phyloP scores from a whole-genome alignment of 2,888 invertebrate genomes.

The Gnatocerus cornutus region DNA sequence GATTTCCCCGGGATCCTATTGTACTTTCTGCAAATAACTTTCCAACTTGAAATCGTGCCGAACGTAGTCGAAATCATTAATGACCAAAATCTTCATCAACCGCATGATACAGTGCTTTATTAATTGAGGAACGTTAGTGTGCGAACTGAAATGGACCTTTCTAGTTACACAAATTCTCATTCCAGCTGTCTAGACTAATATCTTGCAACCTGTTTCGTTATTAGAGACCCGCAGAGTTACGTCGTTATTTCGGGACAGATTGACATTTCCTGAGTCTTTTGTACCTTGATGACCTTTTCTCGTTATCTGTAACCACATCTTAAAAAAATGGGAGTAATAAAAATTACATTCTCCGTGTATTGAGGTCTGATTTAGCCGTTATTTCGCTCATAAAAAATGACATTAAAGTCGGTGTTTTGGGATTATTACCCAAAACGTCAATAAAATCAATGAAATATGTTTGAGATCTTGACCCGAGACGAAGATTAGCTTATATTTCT shows the following conservation, averaged over 20 bases:
- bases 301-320: constrained; percentile 15
- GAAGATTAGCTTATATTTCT: background rate
- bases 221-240: constrained; percentile 12
- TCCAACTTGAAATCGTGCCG: constrained; percentile 20
- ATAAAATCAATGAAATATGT: constrained; percentile 9
- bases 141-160: constrained; percentile 22
- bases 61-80: constrained; percentile 18
- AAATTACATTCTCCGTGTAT: constrained; percentile 10
- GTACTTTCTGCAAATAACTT: constrained; percentile 21
- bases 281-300: constrained; percentile 3
- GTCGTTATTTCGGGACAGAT: background rate
- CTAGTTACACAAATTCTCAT: constrained; percentile 25
- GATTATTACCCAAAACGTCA: constrained; percentile 15
- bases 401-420: constrained; percentile 1
- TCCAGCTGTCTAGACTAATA: constrained; percentile 28
- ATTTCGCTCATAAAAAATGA: constrained; percentile 11
- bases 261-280: constrained; percentile 23
- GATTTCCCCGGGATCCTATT: constrained; percentile 14
- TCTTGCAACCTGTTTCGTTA: constrained; percentile 18
- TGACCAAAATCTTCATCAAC: constrained; percentile 19
- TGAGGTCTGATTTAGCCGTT: background rate
- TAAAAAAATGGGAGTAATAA: constrained; percentile 1
- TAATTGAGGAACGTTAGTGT: constrained; percentile 14
- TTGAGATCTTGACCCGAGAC: background rate
- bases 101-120: constrained; percentile 14